Base-by-base conservation (phyloP, 64 coral and sea anemone genomes). In the Stylophora pistillata region DNA sequence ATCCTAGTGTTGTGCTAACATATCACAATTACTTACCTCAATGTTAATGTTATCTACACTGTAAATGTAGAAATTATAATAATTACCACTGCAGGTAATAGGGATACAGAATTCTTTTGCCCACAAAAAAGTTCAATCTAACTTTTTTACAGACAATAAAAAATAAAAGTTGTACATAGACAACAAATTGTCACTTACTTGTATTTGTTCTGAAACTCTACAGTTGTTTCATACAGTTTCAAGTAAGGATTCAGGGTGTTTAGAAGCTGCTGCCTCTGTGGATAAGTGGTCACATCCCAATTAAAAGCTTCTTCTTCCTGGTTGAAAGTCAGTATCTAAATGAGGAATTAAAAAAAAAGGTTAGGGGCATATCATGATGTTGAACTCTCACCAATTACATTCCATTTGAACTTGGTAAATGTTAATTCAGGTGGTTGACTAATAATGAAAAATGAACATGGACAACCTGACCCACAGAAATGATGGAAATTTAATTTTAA, bases 201-300 rank as follows among this genome's bases (percentile, higher is more conserved):
- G 76, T 99, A 90, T 73, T 99, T 99, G 58, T 58, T 95, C 84
- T 99, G 97, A 74, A 99, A 99, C 71, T 99, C 97, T 13, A 99
- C 97, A n/a, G 97, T 99, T 31, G 97, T 99, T 74, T 99, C 97
- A 63, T 99, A 99, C 29, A 99, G 90, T 84, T 99, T 99, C 18
- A 95, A 82, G 85, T 78, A 99, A 30, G 97, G 97, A 59, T 71
- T 99, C 15, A 99, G 78, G 17, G 97, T 99, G 72, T 93, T 93
- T 60, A 99, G 90, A 23, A 99, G 97, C 28, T 99, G 97, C 80
- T 99, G 97, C 27, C 93, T 77, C 53, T 93, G 90, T 54, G 97
- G 97, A 78, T 99, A 99, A 55, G 93, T 20, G 56, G 97, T 99
- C 31, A 93, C 91, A 78, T 99, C 97, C 97, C 97, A 99, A 78